These are phyloP conservation scores for Saccostrea cuccullata DNA, from an alignment of 1,140 invertebrate genomes.

Conservation along the genomic window DNA sequence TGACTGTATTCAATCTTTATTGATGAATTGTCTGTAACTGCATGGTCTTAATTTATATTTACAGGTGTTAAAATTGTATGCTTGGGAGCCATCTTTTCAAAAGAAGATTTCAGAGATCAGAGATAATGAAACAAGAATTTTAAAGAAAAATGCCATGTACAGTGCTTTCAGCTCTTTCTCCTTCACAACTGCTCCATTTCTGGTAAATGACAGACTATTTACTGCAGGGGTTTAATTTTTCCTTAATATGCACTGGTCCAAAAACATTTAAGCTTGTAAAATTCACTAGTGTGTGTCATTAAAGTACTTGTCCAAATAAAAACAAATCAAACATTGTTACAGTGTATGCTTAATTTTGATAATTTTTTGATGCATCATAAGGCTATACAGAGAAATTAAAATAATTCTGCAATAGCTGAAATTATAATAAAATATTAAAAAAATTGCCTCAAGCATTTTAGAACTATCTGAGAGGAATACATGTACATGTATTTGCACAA, in stretches of 20 bases:
- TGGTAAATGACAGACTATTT: constrained; percentile 76
- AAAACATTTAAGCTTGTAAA: not conserved
- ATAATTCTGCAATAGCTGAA: too few species aligned
- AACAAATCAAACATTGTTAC: too few species aligned
- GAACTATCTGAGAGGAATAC: too few species aligned
- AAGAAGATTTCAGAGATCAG: constrained; percentile 77
- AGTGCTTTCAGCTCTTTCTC: constrained; percentile 90
- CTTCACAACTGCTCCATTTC: constrained; percentile 97
- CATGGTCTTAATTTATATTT: not conserved
- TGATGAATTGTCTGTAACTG: not conserved
- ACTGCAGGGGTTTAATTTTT: not conserved
- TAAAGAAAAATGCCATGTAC: constrained; percentile 79
- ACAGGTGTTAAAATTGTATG: constrained; percentile 77
- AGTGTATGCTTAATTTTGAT: too few species aligned
- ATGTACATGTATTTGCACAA: too few species aligned
- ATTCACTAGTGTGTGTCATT: not conserved
- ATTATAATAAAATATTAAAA: too few species aligned
- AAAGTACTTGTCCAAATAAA: too few species aligned
- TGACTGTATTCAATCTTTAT: too few species aligned
- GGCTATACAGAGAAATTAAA: too few species aligned
- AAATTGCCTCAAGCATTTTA: too few species aligned
- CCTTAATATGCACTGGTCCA: not conserved
- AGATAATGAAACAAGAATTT: constrained; percentile 78
- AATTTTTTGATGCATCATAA: too few species aligned
- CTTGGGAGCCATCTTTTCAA: constrained; percentile 79